Base-by-base conservation (phyloP, 2,888 invertebrate genomes). In the Stenichneumon culpator region DNA sequence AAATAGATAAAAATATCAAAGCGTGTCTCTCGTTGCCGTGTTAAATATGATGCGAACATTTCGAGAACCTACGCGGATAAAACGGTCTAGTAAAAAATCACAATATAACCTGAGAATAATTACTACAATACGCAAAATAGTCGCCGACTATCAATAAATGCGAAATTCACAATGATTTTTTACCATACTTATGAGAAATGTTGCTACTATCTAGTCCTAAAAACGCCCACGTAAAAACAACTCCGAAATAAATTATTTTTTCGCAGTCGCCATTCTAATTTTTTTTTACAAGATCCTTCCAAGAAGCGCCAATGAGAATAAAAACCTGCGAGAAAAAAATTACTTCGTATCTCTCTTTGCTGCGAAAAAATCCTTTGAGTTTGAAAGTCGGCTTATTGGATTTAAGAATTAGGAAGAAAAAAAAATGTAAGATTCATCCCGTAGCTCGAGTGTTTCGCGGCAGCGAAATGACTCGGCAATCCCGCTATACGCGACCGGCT, bases 41-140 rank as follows among this genome's bases (percentile, higher is more conserved):
- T 44, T 63, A 54, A 39, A 67, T 73, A 39, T 72, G 77, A 82
- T 22, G n/a, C 60, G 39, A 75, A 60, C 74, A 50, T 7, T 3
- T 25, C 19, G 19, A 54, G n/a, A 57, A 52, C 65, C 52, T 82
- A 63, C 39, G 9, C 39, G 2, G 39, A 39, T 39, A 6, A 32
- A 5, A 7, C 6, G 5, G 32, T 32, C 32, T 32, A 7, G 5
- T 32, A 32, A 32, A 32, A 32, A 32, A 32, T 32, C 32, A 32
- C 6, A 7, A 32, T 32, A 1, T 32, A 32, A 32, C 32, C 32
- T 32, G 4, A 32, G 36, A 36, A 36, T 36, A 36, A 36, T 36
- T 36, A 7, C 9, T 9, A 9, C 36, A 7, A 7, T 1, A 36
- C 36, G 36, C 36, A 1, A 36, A 9, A 11, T 9, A 2, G 9